phyloP scores from a whole-genome alignment of 2,888 invertebrate genomes.

The Andrena hattorfiana region DNA sequence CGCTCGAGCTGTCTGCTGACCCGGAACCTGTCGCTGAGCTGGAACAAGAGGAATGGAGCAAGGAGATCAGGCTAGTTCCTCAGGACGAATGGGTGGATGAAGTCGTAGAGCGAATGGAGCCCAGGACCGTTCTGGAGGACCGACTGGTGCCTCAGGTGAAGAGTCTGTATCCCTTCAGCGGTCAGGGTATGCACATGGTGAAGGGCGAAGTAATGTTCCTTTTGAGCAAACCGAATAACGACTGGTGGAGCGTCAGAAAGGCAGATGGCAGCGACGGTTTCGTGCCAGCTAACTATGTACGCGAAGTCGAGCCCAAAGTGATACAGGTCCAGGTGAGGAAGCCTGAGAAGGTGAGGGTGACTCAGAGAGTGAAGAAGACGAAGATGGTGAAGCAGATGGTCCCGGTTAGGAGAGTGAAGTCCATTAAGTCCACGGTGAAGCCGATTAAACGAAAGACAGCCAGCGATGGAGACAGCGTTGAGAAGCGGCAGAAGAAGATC shows the following conservation, averaged over 20 bases:
- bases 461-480: conserved; percentile 91
- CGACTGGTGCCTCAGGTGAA: conserved; percentile 94
- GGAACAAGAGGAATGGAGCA: conserved; percentile 86
- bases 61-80: conserved; percentile 93
- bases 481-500: conserved; percentile 92
- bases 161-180: conserved; percentile 95
- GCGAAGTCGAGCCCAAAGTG: conserved; percentile 95
- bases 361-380: conserved; percentile 95
- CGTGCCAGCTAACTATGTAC: conserved; percentile 98
- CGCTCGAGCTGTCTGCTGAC: conserved; percentile 86
- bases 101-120: conserved; percentile 93
- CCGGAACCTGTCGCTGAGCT: conserved; percentile 83
- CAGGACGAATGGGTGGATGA: conserved; percentile 98
- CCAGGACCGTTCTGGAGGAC: conserved; percentile 94
- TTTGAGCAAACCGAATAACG: conserved; percentile 97
- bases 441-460: conserved; percentile 81
- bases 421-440: conserved; percentile 84
- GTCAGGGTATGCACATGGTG: conserved; percentile 95
- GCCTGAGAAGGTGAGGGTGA: conserved; percentile 93
- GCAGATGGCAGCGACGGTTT: conserved; percentile 97
- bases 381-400: conserved; percentile 95
- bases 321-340: conserved; percentile 93
- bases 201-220: conserved; percentile 98
- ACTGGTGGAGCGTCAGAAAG: conserved; percentile 99
- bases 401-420: conserved; percentile 89